These are phyloP conservation scores for Lepilemur septentrionalis DNA, from an alignment of 2,797 vertebrate genomes.

Conservation along the genomic window DNA sequence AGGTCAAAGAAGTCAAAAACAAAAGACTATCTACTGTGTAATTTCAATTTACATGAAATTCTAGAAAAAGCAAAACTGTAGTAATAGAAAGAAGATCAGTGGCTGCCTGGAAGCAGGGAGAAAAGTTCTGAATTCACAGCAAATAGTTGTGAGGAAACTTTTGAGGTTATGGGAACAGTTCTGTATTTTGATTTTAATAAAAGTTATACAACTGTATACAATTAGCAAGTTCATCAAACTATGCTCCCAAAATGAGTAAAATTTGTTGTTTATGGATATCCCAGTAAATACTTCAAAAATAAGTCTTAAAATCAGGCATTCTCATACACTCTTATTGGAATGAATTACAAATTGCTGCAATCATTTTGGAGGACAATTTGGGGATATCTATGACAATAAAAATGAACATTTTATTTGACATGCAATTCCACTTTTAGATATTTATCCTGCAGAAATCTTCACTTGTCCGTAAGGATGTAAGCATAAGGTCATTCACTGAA, in stretches of 20 bases:
- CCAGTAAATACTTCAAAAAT: neutral
- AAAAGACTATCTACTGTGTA: too few species aligned
- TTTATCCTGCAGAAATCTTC: neutral
- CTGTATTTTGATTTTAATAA: neutral
- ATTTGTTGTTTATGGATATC: neutral
- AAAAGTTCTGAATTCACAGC: neutral
- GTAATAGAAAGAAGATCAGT: neutral
- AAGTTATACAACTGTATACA: neutral
- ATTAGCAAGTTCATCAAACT: neutral
- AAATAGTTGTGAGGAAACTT: neutral
- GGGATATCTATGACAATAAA: neutral
- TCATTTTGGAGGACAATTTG: neutral
- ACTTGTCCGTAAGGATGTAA: neutral
- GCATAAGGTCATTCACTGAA: neutral
- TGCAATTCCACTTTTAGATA: neutral
- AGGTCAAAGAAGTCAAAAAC: too few species aligned
- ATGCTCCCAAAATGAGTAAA: neutral
- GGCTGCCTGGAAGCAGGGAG: neutral
- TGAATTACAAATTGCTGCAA: neutral
- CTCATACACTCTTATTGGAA: neutral
- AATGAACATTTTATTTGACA: neutral
- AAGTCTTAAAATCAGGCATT: neutral
- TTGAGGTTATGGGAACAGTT: neutral
- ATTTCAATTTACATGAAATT: neutral
- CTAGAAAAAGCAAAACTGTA: neutral